Evolutionary conservation across 2,797 vertebrate species (phyloP), one percentile per base, ranked within the genome.

Genomic region (Chaetophractus vellerosus): DNA sequence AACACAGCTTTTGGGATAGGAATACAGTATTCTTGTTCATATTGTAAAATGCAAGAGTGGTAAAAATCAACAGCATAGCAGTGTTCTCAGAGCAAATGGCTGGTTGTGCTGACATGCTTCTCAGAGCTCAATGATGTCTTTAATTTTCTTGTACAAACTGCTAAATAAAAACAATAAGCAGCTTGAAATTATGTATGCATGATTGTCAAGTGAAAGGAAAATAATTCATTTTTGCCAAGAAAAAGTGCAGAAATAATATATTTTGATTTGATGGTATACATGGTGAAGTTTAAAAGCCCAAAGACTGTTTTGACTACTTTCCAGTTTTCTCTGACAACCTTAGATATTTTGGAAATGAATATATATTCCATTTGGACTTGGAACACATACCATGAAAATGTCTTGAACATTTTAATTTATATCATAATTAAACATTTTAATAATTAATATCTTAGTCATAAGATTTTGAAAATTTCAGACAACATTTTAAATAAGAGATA

Each of bases 121-220:
- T 96, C 28, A 59, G 36, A 88, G 90, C 79, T 86, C 84, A 94
- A 68, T 50, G 94, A 61, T 90, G 90, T 68, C 85, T 93, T 88
- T 79, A 90, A 79, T 95, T 97, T 96, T 86, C 75, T 74, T 92
- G 48, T 87, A 21, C 24, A 91, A 93, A 83, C 26, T 92, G 63
- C 92, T 96, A 96, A 92, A 93, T 92, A 88, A 88, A 95, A 95
- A 92, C 83, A 97, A 92, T 88, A 96, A 95, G 12, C 57, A 95
- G 63, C 59, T 88, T 90, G 11, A 95, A 97, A 96, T 96, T 95
- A 94, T 94, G 45, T 88, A 85, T 24, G 6, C 15, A 33, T 93
- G 61, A 83, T 95, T 98, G 72, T 95, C 91, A 97, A 95, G 23
- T 83, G 38, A 97, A 94, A 55, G 64, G 45, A 80, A 97, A 95